Evolutionary conservation across 2,113 vertebrate species (phyloP).

Genomic region (Taurulus bubalis): DNA sequence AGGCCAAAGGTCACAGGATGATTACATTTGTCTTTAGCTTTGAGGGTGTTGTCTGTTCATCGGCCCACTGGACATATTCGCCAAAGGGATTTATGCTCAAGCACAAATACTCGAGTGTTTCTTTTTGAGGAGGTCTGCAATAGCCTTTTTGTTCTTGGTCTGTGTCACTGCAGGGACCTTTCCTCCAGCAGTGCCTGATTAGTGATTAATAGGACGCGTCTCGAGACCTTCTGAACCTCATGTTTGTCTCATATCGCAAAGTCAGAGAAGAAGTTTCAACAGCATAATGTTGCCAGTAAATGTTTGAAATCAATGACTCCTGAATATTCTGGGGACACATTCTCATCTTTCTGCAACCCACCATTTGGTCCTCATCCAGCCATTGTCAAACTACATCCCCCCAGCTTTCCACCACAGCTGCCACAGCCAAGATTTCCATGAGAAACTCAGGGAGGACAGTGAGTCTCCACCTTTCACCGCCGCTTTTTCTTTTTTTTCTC

Average conservation of each 20-base stretch:
- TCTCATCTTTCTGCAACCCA: conserved; percentile 56
- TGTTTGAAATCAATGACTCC: conserved; percentile 40
- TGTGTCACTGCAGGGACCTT: conserved; percentile 13
- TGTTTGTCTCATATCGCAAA: conserved; percentile 21
- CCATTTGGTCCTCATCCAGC: conserved; percentile 49
- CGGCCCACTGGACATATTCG: not conserved
- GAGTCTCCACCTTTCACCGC: conserved; percentile 35
- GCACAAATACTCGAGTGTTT: not conserved
- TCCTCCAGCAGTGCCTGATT: conserved; percentile 49
- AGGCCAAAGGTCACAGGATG: too few species aligned
- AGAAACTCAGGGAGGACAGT: conserved; percentile 38
- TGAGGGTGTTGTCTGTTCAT: not conserved
- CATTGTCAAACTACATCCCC: conserved; percentile 45
- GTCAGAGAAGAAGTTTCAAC: conserved; percentile 29
- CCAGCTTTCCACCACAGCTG: conserved; percentile 30
- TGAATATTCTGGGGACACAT: conserved; percentile 51
- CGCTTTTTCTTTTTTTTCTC: conserved; percentile 32
- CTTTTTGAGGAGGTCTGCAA: conserved; percentile 8
- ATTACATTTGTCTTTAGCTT: too few species aligned
- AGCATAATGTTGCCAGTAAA: conserved; percentile 34
- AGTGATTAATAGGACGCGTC: conserved; percentile 44
- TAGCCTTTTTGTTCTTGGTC: not conserved
- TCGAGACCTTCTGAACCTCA: conserved; percentile 9
- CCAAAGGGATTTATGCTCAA: not conserved
- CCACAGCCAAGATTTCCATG: conserved; percentile 46